Evolutionary conservation across 2,888 invertebrate genomes (phyloP), one percentile per base, ranked within the genome.

Genomic region (Bedellia somnulentella): DNA sequence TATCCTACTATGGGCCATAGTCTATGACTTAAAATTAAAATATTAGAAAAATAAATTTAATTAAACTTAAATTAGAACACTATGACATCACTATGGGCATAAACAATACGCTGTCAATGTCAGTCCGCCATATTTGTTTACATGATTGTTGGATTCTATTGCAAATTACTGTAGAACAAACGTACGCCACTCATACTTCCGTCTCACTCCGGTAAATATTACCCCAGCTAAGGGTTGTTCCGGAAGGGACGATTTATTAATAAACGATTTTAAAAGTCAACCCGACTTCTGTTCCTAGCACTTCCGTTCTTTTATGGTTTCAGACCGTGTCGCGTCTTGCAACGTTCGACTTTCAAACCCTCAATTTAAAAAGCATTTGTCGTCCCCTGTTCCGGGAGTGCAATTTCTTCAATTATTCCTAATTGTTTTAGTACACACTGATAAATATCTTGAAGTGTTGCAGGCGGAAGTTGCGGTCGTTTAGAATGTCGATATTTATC

Each of bases 151-250:
- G n/a, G n/a, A n/a, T n/a, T n/a, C n/a, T n/a, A n/a, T n/a, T n/a
- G n/a, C n/a, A n/a, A n/a, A n/a, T n/a, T n/a, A n/a, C n/a, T n/a
- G n/a, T 56, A 60, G 61, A 57, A 62, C 60, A 54, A 55, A 56
- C 64, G 71, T 52, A 63, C 64, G 64, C 52, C 62, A 70, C 70
- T n/a, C n/a, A n/a, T n/a, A n/a, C n/a, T 73, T 75, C 75, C 75
- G 73, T 70, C 68, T 67, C 47, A 56, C 52, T 43, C 47, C 46
- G 61, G 52, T 52, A 57, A 50, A 50, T 57, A 53, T 49, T 57
- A 64, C 68, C 70, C 70, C 47, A 41, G 41, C 38, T 40, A 47
- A 58, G 67, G 70, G 68, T 49, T 66, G 70, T 54, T 66, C 62
- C 67, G 68, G 68, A 67, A 63, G 57, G 62, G 57, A 59, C 61